Percentiles rank a stretch among this genome's conserved stretches.
phyloP scores from a whole-genome alignment of 2,797 vertebrate genomes.

The Triplophysa yarkandensis region DNA sequence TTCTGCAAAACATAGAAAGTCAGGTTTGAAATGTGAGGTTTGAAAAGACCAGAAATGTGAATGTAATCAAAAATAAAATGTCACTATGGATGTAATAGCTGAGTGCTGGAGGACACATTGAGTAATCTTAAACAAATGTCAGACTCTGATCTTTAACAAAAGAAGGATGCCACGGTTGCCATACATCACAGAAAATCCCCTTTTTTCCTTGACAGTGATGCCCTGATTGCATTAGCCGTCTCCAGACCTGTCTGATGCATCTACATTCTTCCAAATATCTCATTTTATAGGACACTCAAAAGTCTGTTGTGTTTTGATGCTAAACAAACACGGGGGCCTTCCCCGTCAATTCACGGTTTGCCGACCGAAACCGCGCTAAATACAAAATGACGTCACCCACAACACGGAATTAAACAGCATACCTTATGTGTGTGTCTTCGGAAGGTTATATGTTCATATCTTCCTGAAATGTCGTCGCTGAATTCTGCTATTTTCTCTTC shows the following conservation, averaged over 20 bases:
- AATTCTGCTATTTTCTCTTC: constrained; percentile 67
- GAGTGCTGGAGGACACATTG: too few relatives aligned
- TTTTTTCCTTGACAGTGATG: constrained; percentile 7
- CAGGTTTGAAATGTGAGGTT: too few relatives aligned
- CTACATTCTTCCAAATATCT: background rate
- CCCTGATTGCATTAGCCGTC: background rate
- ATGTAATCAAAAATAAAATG: too few relatives aligned
- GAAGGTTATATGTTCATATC: constrained; percentile 66
- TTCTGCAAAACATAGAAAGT: too few relatives aligned
- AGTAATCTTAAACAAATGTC: background rate
- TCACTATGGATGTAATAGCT: background rate
- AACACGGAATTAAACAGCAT: background rate
- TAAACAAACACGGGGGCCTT: constrained; percentile 34
- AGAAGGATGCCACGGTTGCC: constrained; percentile 14
- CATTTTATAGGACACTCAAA: background rate
- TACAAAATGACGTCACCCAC: background rate
- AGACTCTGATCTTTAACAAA: constrained; percentile 27
- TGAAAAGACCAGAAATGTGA: too few relatives aligned
- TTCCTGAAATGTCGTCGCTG: constrained; percentile 41
- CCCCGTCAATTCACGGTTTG: constrained; percentile 5
- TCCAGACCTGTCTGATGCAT: background rate
- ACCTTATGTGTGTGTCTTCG: constrained; percentile 35
- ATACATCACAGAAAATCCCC: constrained; percentile 11
- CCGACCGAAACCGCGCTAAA: background rate
- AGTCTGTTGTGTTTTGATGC: background rate